A percentile compares a stretch with the other conserved stretches of the same genome.
Evolutionary conservation across 2,888 invertebrate genomes (phyloP).

Genomic region (Amphiduros pacificus): DNA sequence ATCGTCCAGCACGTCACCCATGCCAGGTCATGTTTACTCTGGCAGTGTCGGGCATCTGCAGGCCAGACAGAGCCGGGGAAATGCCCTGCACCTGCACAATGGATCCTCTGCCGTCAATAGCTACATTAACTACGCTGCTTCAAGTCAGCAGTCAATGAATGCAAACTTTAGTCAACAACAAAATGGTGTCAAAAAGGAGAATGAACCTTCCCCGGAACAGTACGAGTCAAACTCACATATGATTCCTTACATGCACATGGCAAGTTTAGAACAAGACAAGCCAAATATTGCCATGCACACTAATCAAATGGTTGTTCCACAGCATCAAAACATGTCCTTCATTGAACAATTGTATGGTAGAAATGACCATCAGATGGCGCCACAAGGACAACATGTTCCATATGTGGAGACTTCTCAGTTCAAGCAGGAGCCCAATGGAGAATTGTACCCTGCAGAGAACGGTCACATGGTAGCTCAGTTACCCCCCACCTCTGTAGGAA

Average conservation of each 20-base stretch:
- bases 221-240: not conserved
- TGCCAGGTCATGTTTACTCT: constrained; percentile 36
- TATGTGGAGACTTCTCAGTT: not conserved
- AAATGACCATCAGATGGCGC: not conserved
- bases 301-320: constrained; percentile 49
- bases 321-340: constrained; percentile 16
- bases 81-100: too few species aligned
- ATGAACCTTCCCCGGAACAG: too few species aligned
- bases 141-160: too few species aligned
- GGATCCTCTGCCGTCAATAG: too few species aligned
- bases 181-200: not conserved
- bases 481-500: not conserved
- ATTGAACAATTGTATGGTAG: not conserved
- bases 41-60: constrained; percentile 56
- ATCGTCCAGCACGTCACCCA: constrained; percentile 45
- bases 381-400: not conserved
- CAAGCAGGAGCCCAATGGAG: constrained; percentile 16
- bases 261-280: not conserved
- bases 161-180: too few species aligned
- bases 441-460: not conserved
- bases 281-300: too few species aligned
- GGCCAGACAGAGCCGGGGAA: constrained; percentile 51
- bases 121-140: too few species aligned
- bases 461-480: not conserved
- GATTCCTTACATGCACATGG: constrained; percentile 7